Base-by-base conservation (phyloP, 1,140 invertebrate species). In the Calliopsis andreniformis region DNA sequence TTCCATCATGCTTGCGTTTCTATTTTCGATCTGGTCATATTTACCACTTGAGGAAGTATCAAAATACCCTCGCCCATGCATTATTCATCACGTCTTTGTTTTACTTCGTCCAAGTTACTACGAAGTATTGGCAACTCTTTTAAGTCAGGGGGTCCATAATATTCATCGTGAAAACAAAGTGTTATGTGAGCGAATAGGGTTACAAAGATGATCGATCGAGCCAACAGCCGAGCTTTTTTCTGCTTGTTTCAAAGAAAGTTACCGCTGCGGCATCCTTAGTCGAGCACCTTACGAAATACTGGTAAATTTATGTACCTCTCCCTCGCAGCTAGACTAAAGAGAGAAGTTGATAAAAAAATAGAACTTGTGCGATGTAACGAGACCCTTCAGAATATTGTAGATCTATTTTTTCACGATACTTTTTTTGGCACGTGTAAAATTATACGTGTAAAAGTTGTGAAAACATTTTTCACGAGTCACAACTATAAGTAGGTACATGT, bases 151-250 rank as follows among this genome's bases (percentile, higher is more conserved):
- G n/a, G n/a, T n/a, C n/a, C n/a, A n/a, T n/a, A n/a, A n/a, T n/a
- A 82, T 82, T 77, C 79, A 82, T 82, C 71, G 67, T 58, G 58
- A 81, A 81, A 77, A 82, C 66, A 81, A 82, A 64, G 47, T 59
- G 58, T 25, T 47, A 47, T 18, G 7, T 10, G 8, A 20, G 14
- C 55, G 23, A 14, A 45, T 32, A 39, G 35, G 42, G 12, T 28
- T 28, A 45, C 71, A 61, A 77, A 66, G 58, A 39, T 42, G 62
- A 82, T 81, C 66, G 78, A 82, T 68, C 53, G 16, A 12, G 12
- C 3, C 8, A n/a, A 49, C 7, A n/a, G 43, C n/a, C 6, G 3
- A 2, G 39, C 10, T 63, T 20, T 25, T 55, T 18, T 8, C 42
- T 28, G n/a, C 42, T 30, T 20, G 28, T 16, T 30, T 45, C 20